Percentiles rank a stretch among this genome's conserved stretches.
These are phyloP conservation scores for Epinephelus coioides DNA, from an alignment of 2,797 vertebrate genomes.

Conservation along the genomic window DNA sequence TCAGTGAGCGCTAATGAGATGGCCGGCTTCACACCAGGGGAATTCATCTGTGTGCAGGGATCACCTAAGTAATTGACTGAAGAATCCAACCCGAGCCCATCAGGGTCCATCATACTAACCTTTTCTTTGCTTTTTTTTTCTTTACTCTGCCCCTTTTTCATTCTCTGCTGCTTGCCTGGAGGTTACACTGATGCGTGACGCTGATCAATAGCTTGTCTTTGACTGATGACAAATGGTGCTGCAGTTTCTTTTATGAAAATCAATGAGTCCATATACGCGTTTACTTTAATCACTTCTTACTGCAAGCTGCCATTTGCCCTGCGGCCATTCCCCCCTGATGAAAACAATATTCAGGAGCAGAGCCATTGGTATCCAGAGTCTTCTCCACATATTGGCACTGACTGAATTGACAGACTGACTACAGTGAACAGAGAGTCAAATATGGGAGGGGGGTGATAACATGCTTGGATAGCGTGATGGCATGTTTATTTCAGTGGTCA, in stretches of 20 bases:
- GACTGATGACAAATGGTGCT: conserved; percentile 46
- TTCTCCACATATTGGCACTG: conserved; percentile 46
- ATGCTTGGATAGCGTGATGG: conserved; percentile 8
- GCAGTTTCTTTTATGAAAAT: conserved; percentile 69
- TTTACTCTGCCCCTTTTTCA: conserved; percentile 6
- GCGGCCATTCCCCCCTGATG: conserved; percentile 42
- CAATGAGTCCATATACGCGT: conserved; percentile 63
- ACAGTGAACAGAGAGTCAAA: conserved; percentile 11
- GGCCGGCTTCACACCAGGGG: conserved; percentile 51
- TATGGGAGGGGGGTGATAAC: conserved; percentile 1
- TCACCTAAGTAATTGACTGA: conserved; percentile 64
- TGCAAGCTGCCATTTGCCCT: conserved; percentile 49
- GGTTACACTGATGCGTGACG: conserved; percentile 36
- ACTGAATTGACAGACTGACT: conserved; percentile 41
- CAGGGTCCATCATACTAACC: conserved; percentile 48
- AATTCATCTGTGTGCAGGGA: conserved; percentile 63
- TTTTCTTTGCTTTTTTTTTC: conserved; percentile 36
- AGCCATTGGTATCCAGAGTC: conserved; percentile 39
- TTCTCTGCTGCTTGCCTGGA: conserved; percentile 23
- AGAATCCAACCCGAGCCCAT: conserved; percentile 57
- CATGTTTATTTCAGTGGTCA: conserved; percentile 57
- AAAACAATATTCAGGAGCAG: conserved; percentile 35
- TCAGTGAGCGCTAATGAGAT: conserved; percentile 62
- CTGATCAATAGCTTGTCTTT: conserved; percentile 57
- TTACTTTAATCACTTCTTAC: conserved; percentile 70